Base-by-base conservation (phyloP, 2,888 invertebrate genomes). In the Heliconius charithonia region DNA sequence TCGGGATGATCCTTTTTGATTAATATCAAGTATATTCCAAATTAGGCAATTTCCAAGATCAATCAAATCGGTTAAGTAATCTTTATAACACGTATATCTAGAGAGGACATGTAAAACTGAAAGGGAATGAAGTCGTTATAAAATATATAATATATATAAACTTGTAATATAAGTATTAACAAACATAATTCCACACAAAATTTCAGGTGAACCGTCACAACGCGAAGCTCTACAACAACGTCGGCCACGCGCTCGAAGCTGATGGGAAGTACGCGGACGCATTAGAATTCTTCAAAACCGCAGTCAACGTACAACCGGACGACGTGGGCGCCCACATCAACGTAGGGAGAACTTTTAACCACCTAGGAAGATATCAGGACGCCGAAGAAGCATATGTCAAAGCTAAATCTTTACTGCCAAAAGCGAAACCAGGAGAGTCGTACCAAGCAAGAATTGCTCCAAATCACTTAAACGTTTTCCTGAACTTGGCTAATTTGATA, bases 241-340 rank as follows among this genome's bases (percentile, higher is more conserved):
- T 99, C 3, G 99, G 99, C 0, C 99, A 99, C 92, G 98, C 99
- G 0, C 94, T 99, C 84, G 99, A 99, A 95, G 97, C 96, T 22
- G 96, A 96, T 29, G 95, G 95, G 0, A 95, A 94, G 45, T 97
- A 96, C 85, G 92, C 93, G 2, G 98, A 98, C 89, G 99, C 99
- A 0, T 93, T 99, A 79, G 96, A 96, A 82, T 99, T 98, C 93
- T 99, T 99, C 91, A 97, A 98, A 88, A 98, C 98, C 86, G 99
- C 99, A 22, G 98, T 98, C 32, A 96, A 96, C 87, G 98, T 99
- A 13, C 99, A 99, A 92, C 97, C 97, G 22, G 99, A 99, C 89
- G 99, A 99, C 90, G 98, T 99, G 71, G 99, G 99, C 0, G 99
- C 99, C 9, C 98, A 99, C 90, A 99, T 99, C 85, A 99, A 99